Percentiles rank a stretch among this genome's conserved stretches.
These are phyloP conservation scores for Ochlodes sylvanus DNA, from an alignment of 2,888 invertebrate species.

Conservation along the genomic window DNA sequence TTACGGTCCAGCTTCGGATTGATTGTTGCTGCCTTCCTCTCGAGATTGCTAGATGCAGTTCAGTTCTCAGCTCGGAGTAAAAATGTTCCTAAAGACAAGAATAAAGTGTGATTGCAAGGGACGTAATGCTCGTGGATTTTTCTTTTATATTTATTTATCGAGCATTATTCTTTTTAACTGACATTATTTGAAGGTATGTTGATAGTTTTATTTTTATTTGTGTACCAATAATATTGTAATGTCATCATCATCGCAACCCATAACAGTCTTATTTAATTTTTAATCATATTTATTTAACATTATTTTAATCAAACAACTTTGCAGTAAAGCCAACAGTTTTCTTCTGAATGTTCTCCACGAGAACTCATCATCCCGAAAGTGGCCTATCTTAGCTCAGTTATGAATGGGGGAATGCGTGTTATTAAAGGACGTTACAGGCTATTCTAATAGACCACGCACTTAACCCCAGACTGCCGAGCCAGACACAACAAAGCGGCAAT, in stretches of 20 bases:
- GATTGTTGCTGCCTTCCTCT: constrained; percentile 65
- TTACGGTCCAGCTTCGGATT: constrained; percentile 67
- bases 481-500: constrained; percentile 29
- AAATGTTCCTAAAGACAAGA: constrained; percentile 5
- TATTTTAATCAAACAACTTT: too few relatives aligned
- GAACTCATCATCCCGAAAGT: not conserved
- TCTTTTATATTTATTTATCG: not conserved
- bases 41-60: constrained; percentile 66
- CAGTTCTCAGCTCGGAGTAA: constrained; percentile 49
- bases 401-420: not conserved
- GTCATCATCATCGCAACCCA: too few relatives aligned
- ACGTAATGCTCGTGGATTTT: constrained; percentile 3
- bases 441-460: constrained; percentile 11
- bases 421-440: constrained; percentile 9
- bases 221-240: too few relatives aligned
- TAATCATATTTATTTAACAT: too few relatives aligned
- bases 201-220: too few relatives aligned
- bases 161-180: too few relatives aligned
- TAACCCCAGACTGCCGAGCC: constrained; percentile 15
- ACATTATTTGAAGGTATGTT: too few relatives aligned
- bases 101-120: constrained; percentile 6
- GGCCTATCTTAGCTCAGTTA: not conserved
- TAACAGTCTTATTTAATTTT: too few relatives aligned
- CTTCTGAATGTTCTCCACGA: not conserved
- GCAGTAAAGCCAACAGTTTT: too few relatives aligned